Evolutionary conservation across 2,888 invertebrate species (phyloP).

Genomic region (Mantis religiosa): DNA sequence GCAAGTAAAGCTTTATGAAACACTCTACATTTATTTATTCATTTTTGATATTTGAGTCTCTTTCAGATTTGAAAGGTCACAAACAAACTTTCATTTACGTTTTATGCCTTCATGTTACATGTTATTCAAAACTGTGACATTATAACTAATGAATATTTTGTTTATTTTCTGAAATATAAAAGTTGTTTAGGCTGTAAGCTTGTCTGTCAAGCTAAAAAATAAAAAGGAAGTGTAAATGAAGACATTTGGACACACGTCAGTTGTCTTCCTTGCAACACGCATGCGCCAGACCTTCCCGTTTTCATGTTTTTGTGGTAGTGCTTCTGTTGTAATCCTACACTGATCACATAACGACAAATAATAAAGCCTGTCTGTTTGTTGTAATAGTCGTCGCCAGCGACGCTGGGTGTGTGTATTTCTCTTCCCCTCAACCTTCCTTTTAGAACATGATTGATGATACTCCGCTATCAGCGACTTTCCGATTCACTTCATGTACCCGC

Average conservation of each 20-base stretch:
- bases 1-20: not conserved
- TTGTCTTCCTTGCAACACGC: not conserved
- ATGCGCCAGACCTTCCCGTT: not conserved
- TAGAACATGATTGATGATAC: not conserved
- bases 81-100: no score
- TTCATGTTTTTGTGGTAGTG: not conserved
- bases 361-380: not conserved
- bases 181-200: not conserved
- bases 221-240: not conserved
- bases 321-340: not conserved
- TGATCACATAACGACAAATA: not conserved
- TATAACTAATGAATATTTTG: not conserved
- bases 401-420: not conserved
- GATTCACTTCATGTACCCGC: not conserved
- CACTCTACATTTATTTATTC: not conserved
- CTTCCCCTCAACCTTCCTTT: not conserved
- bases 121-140: no score
- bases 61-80: no score
- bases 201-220: not conserved
- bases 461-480: conserved; percentile 6
- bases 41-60: not conserved
- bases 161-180: not conserved
- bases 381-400: not conserved
- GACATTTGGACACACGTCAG: not conserved
- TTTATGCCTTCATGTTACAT: no score